A percentile compares a stretch with the other conserved stretches of the same genome.
Conservation (phyloP, 2,797 vertebrate genomes). For the Manis pentadactyla region DNA sequence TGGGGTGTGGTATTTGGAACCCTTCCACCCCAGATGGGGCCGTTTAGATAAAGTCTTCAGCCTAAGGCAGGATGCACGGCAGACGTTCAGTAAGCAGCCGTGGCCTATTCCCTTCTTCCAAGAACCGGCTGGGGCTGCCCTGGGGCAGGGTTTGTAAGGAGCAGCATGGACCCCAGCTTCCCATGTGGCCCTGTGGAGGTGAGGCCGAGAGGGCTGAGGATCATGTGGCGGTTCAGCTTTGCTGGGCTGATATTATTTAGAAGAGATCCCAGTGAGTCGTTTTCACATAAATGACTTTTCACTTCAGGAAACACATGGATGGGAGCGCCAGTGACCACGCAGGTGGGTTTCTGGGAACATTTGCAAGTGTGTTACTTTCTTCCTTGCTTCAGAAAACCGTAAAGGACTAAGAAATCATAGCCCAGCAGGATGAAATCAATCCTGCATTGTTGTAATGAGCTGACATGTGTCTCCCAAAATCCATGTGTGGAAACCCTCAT, state of each 20-base stretch:
- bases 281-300: background rate
- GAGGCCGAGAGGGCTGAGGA: background rate
- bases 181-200: accelerated
- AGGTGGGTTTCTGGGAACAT: background rate
- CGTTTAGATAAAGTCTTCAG: background rate
- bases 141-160: background rate
- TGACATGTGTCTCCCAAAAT: background rate
- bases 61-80: background rate
- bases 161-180: background rate
- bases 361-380: background rate
- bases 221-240: accelerated
- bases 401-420: background rate
- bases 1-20: background rate
- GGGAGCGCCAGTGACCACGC: background rate
- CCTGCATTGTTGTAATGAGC: too few relatives aligned
- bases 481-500: background rate
- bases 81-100: background rate
- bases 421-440: background rate
- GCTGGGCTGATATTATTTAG: background rate
- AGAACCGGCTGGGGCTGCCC: background rate
- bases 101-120: background rate
- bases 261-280: background rate
- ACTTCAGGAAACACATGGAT: background rate
- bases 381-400: background rate
- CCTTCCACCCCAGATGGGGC: background rate